Base-by-base conservation (phyloP, 2,113 vertebrate genomes). In the Odocoileus hemionus region DNA sequence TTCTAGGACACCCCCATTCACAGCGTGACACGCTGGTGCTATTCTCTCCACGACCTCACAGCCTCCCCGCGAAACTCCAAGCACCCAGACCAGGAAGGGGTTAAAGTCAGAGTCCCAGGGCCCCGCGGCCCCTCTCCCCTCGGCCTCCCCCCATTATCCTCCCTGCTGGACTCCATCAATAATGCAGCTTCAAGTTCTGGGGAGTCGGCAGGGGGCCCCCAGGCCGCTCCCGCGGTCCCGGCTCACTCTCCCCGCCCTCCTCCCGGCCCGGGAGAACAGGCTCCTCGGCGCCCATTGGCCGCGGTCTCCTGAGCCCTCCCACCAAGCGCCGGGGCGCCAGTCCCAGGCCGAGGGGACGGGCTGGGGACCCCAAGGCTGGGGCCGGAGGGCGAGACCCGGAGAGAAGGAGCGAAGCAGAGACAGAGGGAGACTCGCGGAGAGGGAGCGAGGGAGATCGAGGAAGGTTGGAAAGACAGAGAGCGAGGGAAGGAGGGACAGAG, bases 131-230 rank as follows among this genome's bases (percentile, higher is more conserved):
- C 98, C 96, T 96, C 96, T 97, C 96, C 97, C 97, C 97, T 95
- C 96, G 96, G 96, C 98, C 96, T 21, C 11, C 43, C 90, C 55
- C 26, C 79, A 26, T 55, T 33, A 92, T 61, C 74, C 91, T 93
- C 94, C n/a, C 94, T 0, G 93, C 94, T 61, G 97, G 97, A 91
- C 96, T 89, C 96, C 97, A 97, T 98, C 98, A 98, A 99, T 99
- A 98, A 99, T 99, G 98, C 98, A 98, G 94, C 61, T 83, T 61
- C 55, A 60, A 79, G 97, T 97, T 98, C 97, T 88, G 98, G 98
- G 97, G 98, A 97, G 94, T 83, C 98, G 60, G 98, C 98, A 98
- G 99, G 98, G 97, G 98, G 95, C 91, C 80, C 97, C 86, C 96
- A 93, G 97, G 98, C 98, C 90, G 98, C 97, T 87, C 98, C 95